Evolutionary conservation across 2,888 invertebrate species (phyloP).

Genomic region (Caenorhabditis wallacei): DNA sequence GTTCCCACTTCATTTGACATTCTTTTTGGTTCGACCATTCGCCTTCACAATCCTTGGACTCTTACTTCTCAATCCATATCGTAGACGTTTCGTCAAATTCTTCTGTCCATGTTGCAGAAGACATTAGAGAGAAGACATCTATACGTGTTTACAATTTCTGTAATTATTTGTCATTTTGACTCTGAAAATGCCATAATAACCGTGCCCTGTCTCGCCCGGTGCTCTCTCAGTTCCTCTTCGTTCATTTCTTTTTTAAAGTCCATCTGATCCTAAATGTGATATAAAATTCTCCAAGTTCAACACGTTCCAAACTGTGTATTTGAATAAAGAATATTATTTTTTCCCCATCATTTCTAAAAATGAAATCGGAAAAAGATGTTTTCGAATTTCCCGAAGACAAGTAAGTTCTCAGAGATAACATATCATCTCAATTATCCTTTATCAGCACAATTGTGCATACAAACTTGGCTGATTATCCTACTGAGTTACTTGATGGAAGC

Average conservation of each 20-base stretch:
- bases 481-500: slow-evolving; percentile 34
- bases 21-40: slow-evolving; percentile 60
- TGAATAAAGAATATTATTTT: slow-evolving; percentile 9
- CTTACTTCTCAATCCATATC: slow-evolving; percentile 59
- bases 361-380: slow-evolving; percentile 38
- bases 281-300: slow-evolving; percentile 32
- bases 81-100: slow-evolving; percentile 57
- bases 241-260: neutral
- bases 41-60: slow-evolving; percentile 41
- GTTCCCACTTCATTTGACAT: slow-evolving; percentile 63
- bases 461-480: slow-evolving; percentile 36
- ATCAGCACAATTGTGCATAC: slow-evolving; percentile 41
- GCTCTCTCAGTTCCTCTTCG: slow-evolving; percentile 27
- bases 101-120: slow-evolving; percentile 66
- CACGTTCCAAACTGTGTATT: slow-evolving; percentile 37
- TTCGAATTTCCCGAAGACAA: slow-evolving; percentile 65
- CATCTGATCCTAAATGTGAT: slow-evolving; percentile 54
- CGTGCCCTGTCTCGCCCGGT: slow-evolving; percentile 52
- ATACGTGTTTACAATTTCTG: slow-evolving; percentile 14
- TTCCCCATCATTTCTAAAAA: slow-evolving; percentile 18
- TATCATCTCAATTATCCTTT: neutral
- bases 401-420: slow-evolving; percentile 10
- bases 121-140: slow-evolving; percentile 18
- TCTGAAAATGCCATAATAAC: slow-evolving; percentile 41
- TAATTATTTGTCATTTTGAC: slow-evolving; percentile 33